Conservation (phyloP, 2,797 vertebrate species). For the Cercopithecus petaurista region DNA sequence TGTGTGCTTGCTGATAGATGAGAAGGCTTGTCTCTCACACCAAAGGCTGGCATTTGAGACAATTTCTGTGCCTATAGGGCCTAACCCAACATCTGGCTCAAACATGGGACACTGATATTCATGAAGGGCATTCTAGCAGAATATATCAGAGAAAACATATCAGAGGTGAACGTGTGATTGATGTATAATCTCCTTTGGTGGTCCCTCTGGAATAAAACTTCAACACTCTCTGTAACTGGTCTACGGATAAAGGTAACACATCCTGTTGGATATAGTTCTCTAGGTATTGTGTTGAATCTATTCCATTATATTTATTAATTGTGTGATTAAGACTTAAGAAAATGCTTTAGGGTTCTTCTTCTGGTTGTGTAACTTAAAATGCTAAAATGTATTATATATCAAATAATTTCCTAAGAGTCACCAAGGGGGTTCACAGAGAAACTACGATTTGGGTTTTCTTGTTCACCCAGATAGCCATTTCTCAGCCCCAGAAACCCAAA, state of each 20-base stretch:
- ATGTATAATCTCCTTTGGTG: not conserved
- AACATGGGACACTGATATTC: not conserved
- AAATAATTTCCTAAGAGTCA: not conserved
- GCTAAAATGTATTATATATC: not conserved
- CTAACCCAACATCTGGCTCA: not conserved
- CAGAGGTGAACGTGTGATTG: not conserved
- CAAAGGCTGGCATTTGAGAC: not conserved
- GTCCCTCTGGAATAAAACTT: not conserved
- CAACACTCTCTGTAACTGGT: not conserved
- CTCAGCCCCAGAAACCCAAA: not conserved
- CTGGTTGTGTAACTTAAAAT: not conserved
- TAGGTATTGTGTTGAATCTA: not conserved
- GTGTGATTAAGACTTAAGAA: not conserved
- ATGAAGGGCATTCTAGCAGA: not conserved
- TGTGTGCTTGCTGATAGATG: not conserved
- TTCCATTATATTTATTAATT: not conserved
- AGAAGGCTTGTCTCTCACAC: not conserved
- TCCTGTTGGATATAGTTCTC: not conserved
- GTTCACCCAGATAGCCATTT: not conserved
- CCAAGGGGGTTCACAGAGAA: not conserved
- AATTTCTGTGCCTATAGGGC: not conserved
- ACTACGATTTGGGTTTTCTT: not conserved
- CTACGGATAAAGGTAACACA: not conserved
- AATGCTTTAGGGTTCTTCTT: not conserved
- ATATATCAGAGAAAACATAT: not conserved